Percentiles rank a stretch among this genome's conserved stretches.
These are phyloP conservation scores for Hyalella azteca DNA, from an alignment of 2,888 invertebrate genomes.

Conservation along the genomic window DNA sequence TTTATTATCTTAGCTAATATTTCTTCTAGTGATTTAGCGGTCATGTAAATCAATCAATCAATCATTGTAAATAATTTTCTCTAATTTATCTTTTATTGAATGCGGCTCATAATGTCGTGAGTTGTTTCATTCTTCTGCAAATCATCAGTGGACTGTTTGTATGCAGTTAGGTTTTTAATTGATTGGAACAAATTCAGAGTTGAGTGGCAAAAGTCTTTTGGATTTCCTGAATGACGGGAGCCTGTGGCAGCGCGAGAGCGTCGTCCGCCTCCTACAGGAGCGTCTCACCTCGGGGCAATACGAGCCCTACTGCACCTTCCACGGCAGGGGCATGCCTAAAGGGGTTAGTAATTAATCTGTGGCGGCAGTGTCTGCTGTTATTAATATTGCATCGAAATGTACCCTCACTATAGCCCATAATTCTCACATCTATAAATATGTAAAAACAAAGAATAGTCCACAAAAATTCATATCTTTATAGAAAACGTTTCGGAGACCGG, in stretches of 20 bases:
- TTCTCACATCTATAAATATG: background rate
- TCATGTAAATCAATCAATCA: too few relatives aligned
- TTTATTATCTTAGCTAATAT: too few relatives aligned
- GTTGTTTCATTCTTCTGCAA: too few relatives aligned
- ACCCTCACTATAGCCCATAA: background rate
- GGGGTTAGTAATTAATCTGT: background rate
- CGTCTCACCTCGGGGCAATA: conserved; percentile 44
- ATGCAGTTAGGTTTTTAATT: background rate
- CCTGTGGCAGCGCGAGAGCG: conserved; percentile 41
- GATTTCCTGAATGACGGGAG: conserved; percentile 44
- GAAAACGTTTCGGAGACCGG: background rate
- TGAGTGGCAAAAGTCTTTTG: conserved; percentile 40
- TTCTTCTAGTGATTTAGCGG: too few relatives aligned
- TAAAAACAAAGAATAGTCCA: background rate
- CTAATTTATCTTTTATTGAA: too few relatives aligned
- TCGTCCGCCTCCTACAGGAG: conserved; percentile 43
- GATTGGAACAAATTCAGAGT: background rate
- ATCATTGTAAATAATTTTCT: too few relatives aligned
- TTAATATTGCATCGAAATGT: background rate
- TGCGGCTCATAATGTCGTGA: too few relatives aligned
- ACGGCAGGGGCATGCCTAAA: conserved; percentile 66
- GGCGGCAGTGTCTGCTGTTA: background rate
- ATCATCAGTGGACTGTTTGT: too few relatives aligned
- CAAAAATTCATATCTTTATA: background rate
- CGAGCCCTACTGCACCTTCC: conserved; percentile 48